Evolutionary conservation across 2,888 invertebrate species (phyloP), one percentile per base, ranked within the genome.

Genomic region (Pheosia gnoma): DNA sequence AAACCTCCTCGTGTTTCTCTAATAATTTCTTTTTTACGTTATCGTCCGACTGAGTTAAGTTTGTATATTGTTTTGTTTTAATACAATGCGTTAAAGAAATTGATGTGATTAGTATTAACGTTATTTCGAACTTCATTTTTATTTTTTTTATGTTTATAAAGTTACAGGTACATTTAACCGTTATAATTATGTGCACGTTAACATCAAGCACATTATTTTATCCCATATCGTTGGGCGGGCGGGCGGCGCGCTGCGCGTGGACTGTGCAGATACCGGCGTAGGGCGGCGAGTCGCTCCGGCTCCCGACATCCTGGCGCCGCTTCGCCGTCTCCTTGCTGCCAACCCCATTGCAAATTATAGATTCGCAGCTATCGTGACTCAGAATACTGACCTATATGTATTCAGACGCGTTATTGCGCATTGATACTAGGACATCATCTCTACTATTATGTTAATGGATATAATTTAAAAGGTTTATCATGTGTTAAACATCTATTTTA

Each of bases 21-120:
- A 87, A 68, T 36, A 70, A 59, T n/a, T 78, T 84, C 62, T 89
- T 90, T 70, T 85, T 85, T 37, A 89, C 86, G 52, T 78, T 79
- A n/a, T 79, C 83, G n/a, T 80, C 72, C 5, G 80, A 71, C 69
- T 77, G 81, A 57, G 77, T 79, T 3, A 64, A 36, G 54, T 76
- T 56, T 10, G 53, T 38, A 66, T 77, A 77, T 10, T 59, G 61
- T 68, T 83, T 85, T 3, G 73, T 60, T 78, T 82, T 84, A 6
- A 73, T 61, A 59, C 72, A 53, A 11, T 74, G 53, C 10, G 72
- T 62, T 51, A 66, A 47, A 11, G 59, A 52, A n/a, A 70, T 62
- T 25, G 68, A 51, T 13, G 57, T 45, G 8, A 67, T 36, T 8
- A 62, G 38, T 13, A 70, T 36, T 36, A 66, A 41, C 4, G 39